Percentiles rank a stretch among this genome's conserved stretches.
phyloP scores from a whole-genome alignment of 2,797 vertebrate species.

The Enteromius fasciolatus region DNA sequence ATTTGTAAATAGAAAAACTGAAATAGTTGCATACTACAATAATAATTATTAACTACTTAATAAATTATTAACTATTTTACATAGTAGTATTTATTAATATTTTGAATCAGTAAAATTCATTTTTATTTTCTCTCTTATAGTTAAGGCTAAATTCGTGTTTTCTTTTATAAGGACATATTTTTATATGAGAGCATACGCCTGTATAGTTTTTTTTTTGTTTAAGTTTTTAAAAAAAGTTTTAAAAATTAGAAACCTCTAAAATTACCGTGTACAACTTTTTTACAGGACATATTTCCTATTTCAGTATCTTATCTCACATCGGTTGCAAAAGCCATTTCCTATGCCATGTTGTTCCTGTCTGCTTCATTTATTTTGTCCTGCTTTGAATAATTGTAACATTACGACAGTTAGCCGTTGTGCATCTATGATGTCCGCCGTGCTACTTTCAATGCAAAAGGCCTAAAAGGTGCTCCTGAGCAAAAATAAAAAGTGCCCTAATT shows the following conservation, averaged over 20 bases:
- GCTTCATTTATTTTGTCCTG: neutral
- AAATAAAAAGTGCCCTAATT: slow-evolving; percentile 84
- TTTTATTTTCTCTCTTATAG: neutral
- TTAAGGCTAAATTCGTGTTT: too few species aligned
- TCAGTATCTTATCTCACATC: neutral
- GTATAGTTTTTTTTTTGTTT: neutral
- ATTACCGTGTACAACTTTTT: neutral
- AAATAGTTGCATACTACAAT: neutral
- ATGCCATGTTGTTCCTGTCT: neutral
- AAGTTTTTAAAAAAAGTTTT: neutral
- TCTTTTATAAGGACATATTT: too few species aligned
- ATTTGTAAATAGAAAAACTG: too few species aligned
- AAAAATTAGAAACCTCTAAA: neutral
- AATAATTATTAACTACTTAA: neutral
- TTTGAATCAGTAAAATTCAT: neutral
- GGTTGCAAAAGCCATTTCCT: neutral
- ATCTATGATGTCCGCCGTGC: slow-evolving; percentile 61
- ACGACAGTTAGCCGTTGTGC: slow-evolving; percentile 43
- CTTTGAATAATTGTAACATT: neutral
- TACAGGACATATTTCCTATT: neutral
- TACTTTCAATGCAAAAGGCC: slow-evolving; percentile 79
- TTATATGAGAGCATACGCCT: too few species aligned
- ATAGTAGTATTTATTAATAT: too few species aligned
- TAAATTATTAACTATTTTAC: too few species aligned
- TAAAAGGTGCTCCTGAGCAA: slow-evolving; percentile 77